Evolutionary conservation across 1,140 invertebrate genomes (phyloP), one percentile per base, ranked within the genome.

Genomic region (Chrysoperla carnea): DNA sequence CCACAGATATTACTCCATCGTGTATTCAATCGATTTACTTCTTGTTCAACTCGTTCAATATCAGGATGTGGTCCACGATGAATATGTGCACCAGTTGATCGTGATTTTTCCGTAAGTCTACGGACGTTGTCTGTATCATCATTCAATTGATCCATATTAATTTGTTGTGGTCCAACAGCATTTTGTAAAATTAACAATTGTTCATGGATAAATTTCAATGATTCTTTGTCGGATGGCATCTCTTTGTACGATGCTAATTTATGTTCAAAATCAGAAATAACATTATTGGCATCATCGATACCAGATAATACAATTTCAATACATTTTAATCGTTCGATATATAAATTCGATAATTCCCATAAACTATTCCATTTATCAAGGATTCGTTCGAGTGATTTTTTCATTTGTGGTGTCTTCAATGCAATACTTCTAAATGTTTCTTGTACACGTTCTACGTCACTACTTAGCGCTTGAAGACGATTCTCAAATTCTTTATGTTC

Each of bases 1-100:
- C 75, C 75, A 59, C 86, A 90, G 9, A 95, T 79, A 50, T 82
- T 87, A 50, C 81, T 85, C 92, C 92, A 98, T 40, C 92, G 70
- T 33, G 73, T 76, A 48, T 84, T 86, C 6, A 98, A 62, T 52
- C 82, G 77, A 48, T 84, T 78, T 3, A 96, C 83, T 51, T 97
- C 92, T 49, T 87, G 83, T 57, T 97, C 92, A n/a, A 97, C 60
- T 12, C 82, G 68, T 52, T 96, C 92, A 43, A 99, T 73, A 65
- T 98, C 94, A 78, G 81, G 50, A 58, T 76, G 66, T 50, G 67
- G 73, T 42, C 67, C 78, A 33, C 63, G 71, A 60, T 76, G 73
- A 23, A 23, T 23, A 33, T 9, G 8, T 12, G 31, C 52, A 68
- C 51, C 59, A 70, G 62, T 61, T 71, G 61, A 75, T 41, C 90